Evolutionary conservation across 53 echinoderm and acorn worm genomes (phyloP), one percentile per base, ranked within the genome.

Genomic region (Echinometra lucunter): DNA sequence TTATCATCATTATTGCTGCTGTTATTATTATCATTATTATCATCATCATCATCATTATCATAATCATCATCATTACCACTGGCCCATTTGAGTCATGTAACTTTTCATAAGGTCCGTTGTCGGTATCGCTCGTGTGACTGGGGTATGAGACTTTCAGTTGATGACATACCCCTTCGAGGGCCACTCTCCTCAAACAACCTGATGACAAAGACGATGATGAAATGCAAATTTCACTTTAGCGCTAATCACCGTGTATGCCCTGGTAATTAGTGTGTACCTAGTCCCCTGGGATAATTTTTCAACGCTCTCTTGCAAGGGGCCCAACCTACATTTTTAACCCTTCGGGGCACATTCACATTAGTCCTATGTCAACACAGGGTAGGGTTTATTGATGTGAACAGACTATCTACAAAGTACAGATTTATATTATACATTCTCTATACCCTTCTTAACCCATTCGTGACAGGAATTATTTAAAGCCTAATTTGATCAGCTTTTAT

Each of bases 231-330:
- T 85, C 85, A 53, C 85, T 85, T 23, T 1, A 30, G 30, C 49
- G 85, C 7, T 85, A 85, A 85, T 85, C 85, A 85, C 37, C 85
- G 12, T 85, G 85, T 85, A 85, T 85, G 49, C 49, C 85, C 85
- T 53, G 53, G 85, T 85, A 85, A 85, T 85, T 85, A 53, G 85
- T 47, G 85, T 85, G 85, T 85, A 85, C 85, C 49, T 85, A 85
- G 85, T 7, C 81, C 81, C 81, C 25, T 13, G 81, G 44, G 81
- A 44, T 28, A 13, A 37, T 28, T 28, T n/a, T 37, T 35, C 32
- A 32, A 8, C 44, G 81, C 42, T 81, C 81, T 81, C 21, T 44
- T 23, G 44, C 45, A 81, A 81, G 44, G 9, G 44, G 81, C 81
- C n/a, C n/a, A n/a, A n/a, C n/a, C 81, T 81, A 42, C 42, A 40